Conservation (phyloP, 2,888 invertebrate genomes). For the Heliconius aoede region DNA sequence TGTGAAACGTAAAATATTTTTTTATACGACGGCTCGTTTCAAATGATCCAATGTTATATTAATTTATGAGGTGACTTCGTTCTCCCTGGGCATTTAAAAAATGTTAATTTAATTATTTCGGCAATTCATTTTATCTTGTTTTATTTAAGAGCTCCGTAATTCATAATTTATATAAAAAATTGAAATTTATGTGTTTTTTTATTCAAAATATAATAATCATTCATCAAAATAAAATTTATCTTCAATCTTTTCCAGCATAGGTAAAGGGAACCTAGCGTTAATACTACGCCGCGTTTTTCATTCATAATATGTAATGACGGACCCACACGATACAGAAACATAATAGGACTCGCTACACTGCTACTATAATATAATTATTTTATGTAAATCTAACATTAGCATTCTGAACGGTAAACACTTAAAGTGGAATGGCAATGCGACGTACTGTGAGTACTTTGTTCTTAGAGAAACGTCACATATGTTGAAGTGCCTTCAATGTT, state of each 20-base stretch:
- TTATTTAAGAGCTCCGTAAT: too few species aligned
- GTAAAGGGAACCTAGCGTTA: too few species aligned
- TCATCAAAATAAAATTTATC: too few species aligned
- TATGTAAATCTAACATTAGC: constrained; percentile 32
- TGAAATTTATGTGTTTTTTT: neutral
- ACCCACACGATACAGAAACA: too few species aligned
- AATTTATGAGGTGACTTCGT: neutral
- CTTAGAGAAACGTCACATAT: constrained; percentile 35
- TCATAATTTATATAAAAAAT: neutral
- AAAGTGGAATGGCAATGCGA: constrained; percentile 27
- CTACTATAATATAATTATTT: neutral
- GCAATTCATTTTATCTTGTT: neutral
- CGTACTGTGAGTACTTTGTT: constrained; percentile 12
- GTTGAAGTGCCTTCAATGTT: constrained; percentile 34
- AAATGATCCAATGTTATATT: neutral
- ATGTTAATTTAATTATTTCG: constrained; percentile 5
- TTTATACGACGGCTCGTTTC: constrained; percentile 14
- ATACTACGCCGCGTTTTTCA: neutral
- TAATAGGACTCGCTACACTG: too few species aligned
- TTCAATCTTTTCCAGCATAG: too few species aligned
- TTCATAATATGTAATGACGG: too few species aligned
- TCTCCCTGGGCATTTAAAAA: constrained; percentile 2
- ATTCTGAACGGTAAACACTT: constrained; percentile 29
- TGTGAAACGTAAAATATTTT: constrained; percentile 4
- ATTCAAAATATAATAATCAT: too few species aligned